Conservation (phyloP, 1,140 invertebrate genomes). For the Zaprionus gabonicus region DNA sequence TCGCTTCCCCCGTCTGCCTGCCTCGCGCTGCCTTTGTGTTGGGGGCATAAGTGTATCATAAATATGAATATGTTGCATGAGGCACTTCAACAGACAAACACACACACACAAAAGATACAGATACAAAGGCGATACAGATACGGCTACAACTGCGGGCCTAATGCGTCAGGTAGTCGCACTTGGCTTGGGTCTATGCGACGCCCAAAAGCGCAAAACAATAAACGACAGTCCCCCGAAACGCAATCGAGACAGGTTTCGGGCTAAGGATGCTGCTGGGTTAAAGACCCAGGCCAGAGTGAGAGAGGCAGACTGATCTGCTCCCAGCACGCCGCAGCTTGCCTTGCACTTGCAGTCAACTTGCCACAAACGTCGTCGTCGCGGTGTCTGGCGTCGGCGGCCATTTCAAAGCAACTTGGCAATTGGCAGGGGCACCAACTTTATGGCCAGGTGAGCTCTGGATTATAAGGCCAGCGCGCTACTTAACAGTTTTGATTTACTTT, state of each 20-base stretch:
- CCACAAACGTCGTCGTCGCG: slow-evolving; percentile 52
- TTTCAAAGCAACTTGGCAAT: slow-evolving; percentile 57
- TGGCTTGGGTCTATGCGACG: slow-evolving; percentile 36
- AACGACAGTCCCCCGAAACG: slow-evolving; percentile 28
- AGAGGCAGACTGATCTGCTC: not conserved
- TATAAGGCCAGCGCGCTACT: slow-evolving; percentile 8
- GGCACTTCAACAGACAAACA: slow-evolving; percentile 32
- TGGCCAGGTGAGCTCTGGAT: slow-evolving; percentile 15
- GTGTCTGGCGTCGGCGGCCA: slow-evolving; percentile 69
- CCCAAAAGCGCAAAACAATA: slow-evolving; percentile 65
- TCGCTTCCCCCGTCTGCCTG: not conserved
- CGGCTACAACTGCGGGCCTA: slow-evolving; percentile 25
- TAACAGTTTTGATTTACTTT: slow-evolving; percentile 12
- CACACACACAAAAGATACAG: slow-evolving; percentile 17
- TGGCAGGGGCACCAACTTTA: slow-evolving; percentile 18
- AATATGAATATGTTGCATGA: slow-evolving; percentile 74
- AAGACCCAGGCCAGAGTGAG: slow-evolving; percentile 52
- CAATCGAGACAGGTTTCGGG: slow-evolving; percentile 9
- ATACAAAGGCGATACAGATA: slow-evolving; percentile 24
- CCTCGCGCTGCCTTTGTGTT: slow-evolving; percentile 12
- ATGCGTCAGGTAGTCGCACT: slow-evolving; percentile 64
- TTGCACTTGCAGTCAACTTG: slow-evolving; percentile 15
- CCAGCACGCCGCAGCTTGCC: not conserved
- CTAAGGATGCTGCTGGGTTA: slow-evolving; percentile 58
- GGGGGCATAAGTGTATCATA: slow-evolving; percentile 63